Evolutionary conservation across 2,113 vertebrate species (phyloP).

Genomic region (Tyto alba): DNA sequence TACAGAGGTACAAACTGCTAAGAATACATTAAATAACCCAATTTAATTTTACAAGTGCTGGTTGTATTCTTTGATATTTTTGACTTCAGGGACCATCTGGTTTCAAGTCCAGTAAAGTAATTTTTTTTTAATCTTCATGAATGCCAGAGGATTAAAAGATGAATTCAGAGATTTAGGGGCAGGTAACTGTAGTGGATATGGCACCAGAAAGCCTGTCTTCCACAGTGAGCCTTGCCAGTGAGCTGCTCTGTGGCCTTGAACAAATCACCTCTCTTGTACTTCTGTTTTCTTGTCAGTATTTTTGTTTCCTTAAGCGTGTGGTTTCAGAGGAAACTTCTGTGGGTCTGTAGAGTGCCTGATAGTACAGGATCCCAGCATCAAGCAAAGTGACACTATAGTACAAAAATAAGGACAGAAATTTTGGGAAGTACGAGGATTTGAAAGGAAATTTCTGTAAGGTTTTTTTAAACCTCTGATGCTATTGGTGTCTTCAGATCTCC

Average conservation of each 20-base stretch:
- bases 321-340: background rate
- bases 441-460: background rate
- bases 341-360: background rate
- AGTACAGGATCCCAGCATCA: background rate
- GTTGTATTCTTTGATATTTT: background rate
- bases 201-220: background rate
- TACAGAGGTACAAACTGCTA: background rate
- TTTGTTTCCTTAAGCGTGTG: background rate
- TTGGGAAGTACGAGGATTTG: background rate
- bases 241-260: slow-evolving; percentile 3
- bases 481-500: background rate
- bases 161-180: slow-evolving; percentile 7
- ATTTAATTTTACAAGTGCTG: slow-evolving; percentile 20
- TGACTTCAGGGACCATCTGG: background rate
- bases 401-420: background rate
- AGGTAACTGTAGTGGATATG: background rate
- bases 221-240: background rate
- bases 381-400: background rate
- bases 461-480: background rate
- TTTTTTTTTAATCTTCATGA: background rate
- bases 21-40: background rate
- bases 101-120: background rate
- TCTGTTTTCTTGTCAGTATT: slow-evolving; percentile 3
- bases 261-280: slow-evolving; percentile 3
- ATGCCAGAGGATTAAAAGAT: slow-evolving; percentile 15